These are phyloP conservation scores for Pelobates fuscus DNA, from an alignment of 2,113 vertebrate species.

Conservation along the genomic window DNA sequence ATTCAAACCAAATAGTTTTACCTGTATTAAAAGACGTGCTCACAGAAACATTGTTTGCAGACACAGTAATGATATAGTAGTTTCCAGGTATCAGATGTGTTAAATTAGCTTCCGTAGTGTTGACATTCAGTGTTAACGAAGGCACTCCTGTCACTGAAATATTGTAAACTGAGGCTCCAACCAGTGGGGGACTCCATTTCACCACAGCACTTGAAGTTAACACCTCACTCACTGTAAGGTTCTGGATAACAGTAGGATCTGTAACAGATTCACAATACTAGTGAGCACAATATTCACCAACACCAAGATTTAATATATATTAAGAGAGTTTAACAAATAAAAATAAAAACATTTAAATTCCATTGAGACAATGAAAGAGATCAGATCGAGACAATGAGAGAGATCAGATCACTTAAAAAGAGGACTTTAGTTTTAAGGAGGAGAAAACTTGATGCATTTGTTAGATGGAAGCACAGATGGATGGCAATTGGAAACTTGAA, in stretches of 20 bases:
- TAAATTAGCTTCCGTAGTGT: neutral
- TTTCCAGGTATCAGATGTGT: conserved; percentile 26
- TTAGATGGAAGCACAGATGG: no score
- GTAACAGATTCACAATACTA: conserved; percentile 2
- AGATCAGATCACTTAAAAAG: no score
- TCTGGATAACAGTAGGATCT: conserved; percentile 26
- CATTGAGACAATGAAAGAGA: no score
- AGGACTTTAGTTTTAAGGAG: no score
- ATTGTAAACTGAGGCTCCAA: conserved; percentile 1
- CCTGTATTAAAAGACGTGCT: conserved; percentile 28
- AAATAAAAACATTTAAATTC: no score
- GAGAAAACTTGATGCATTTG: no score
- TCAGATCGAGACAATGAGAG: no score
- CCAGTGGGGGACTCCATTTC: conserved; percentile 2
- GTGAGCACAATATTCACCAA: neutral
- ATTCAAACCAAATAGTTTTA: conserved; percentile 4
- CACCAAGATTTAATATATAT: neutral
- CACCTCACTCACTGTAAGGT: conserved; percentile 1
- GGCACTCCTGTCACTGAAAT: conserved; percentile 6
- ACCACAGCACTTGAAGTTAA: conserved; percentile 9
- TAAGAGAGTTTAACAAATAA: no score
- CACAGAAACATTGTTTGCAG: conserved; percentile 11
- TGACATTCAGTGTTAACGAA: neutral
- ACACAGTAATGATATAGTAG: conserved; percentile 11
- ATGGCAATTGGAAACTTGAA: no score